Percentiles rank a stretch among this genome's conserved stretches.
phyloP scores from a whole-genome alignment of 2,113 vertebrate species.

The Motacilla alba region DNA sequence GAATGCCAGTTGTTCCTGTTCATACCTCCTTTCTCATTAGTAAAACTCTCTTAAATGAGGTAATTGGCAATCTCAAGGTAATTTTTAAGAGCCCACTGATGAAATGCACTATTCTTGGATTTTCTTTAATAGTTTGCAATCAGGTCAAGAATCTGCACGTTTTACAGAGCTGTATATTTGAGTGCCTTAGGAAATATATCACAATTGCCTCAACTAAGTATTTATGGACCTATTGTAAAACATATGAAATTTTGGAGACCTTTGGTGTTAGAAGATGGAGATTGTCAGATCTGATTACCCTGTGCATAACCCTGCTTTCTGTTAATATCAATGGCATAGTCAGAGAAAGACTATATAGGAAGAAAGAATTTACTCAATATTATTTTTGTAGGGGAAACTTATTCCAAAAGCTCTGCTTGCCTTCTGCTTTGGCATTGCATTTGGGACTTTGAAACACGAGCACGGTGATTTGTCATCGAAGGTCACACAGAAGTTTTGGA shows the following conservation, averaged over 20 bases:
- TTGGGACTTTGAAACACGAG: not conserved
- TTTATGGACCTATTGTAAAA: not conserved
- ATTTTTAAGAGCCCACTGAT: conserved; percentile 38
- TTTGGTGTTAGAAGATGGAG: not conserved
- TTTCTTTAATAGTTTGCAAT: conserved; percentile 55
- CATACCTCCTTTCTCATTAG: conserved; percentile 45
- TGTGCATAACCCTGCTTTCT: not conserved
- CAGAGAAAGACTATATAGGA: not conserved
- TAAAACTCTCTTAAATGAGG: conserved; percentile 53
- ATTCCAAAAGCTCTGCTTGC: not conserved
- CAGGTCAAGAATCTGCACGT: conserved; percentile 53
- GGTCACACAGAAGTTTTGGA: not conserved
- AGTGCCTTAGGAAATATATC: not conserved
- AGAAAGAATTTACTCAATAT: not conserved
- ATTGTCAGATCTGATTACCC: not conserved
- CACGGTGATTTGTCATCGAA: not conserved
- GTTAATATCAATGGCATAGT: not conserved
- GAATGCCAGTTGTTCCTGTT: conserved; percentile 27
- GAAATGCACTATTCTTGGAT: not conserved
- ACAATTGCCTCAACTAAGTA: not conserved
- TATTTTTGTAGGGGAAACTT: not conserved
- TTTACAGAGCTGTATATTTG: not conserved
- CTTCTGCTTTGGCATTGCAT: not conserved
- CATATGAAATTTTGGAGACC: not conserved
- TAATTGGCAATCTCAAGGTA: conserved; percentile 63